Evolutionary conservation across 2,113 vertebrate species (phyloP).

Genomic region (Microtus montanus): DNA sequence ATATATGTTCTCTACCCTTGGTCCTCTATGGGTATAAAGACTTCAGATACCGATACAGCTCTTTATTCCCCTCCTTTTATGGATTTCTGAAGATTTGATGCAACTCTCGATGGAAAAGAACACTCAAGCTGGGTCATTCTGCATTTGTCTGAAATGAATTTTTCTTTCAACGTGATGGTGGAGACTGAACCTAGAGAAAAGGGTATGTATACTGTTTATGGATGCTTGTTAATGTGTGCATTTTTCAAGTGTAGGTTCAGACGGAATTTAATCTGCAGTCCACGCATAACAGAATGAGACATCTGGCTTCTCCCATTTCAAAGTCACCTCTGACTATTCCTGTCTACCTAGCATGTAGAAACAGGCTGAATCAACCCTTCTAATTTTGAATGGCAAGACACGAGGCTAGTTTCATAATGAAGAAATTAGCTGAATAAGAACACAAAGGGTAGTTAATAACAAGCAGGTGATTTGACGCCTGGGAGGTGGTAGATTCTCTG

Average conservation of each 20-base stretch:
- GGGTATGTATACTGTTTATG: background rate
- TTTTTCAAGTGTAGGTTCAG: background rate
- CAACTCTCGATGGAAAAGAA: background rate
- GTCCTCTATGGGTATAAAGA: background rate
- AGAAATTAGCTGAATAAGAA: background rate
- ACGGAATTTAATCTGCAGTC: background rate
- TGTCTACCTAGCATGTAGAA: background rate
- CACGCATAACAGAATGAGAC: background rate
- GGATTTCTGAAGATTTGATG: background rate
- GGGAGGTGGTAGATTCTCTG: rapidly evolving
- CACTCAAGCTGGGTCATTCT: background rate
- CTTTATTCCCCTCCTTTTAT: background rate
- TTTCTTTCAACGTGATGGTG: background rate
- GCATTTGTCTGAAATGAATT: background rate
- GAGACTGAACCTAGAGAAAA: background rate
- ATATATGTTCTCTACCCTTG: background rate
- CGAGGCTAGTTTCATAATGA: background rate
- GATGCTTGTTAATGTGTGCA: background rate
- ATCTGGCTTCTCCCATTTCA: background rate
- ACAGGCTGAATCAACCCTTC: background rate
- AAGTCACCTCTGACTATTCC: background rate
- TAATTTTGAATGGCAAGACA: background rate
- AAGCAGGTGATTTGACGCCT: rapidly evolving
- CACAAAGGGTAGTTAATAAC: background rate
- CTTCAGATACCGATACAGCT: background rate